phyloP scores from a whole-genome alignment of 2,113 vertebrate genomes.

The Boleophthalmus pectinirostris region DNA sequence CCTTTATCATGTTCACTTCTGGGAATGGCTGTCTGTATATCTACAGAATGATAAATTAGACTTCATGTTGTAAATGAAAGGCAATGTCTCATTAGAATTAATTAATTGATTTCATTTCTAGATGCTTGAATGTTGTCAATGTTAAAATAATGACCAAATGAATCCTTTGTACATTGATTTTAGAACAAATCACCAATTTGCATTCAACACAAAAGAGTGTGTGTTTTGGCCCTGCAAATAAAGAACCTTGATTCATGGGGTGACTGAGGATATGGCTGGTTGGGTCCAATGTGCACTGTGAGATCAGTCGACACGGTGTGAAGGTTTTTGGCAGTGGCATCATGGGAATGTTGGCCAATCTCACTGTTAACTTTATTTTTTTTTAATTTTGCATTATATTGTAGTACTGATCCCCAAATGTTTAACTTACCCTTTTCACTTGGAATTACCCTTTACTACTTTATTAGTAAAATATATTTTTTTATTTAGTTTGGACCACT shows the following conservation, averaged over 20 bases:
- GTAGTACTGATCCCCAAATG: background rate
- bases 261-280: conserved; percentile 39
- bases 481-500: no score
- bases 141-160: conserved; percentile 47
- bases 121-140: conserved; percentile 46
- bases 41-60: background rate
- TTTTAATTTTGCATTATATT: background rate
- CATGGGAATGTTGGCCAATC: conserved; percentile 56
- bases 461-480: background rate
- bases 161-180: conserved; percentile 38
- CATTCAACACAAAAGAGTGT: conserved; percentile 36
- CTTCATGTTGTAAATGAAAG: background rate
- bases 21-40: background rate
- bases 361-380: conserved; percentile 1
- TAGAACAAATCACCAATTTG: conserved; percentile 55
- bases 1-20: conserved; percentile 12
- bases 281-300: conserved; percentile 26
- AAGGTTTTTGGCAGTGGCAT: conserved; percentile 34
- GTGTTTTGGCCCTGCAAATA: conserved; percentile 22
- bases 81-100: conserved; percentile 55
- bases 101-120: conserved; percentile 43
- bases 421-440: background rate
- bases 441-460: background rate
- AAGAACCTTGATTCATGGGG: conserved; percentile 17
- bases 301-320: conserved; percentile 45